Percentiles rank a stretch among this genome's conserved stretches.
Evolutionary conservation across 2,888 invertebrate species (phyloP).

Genomic region (Latrodectus elegans): DNA sequence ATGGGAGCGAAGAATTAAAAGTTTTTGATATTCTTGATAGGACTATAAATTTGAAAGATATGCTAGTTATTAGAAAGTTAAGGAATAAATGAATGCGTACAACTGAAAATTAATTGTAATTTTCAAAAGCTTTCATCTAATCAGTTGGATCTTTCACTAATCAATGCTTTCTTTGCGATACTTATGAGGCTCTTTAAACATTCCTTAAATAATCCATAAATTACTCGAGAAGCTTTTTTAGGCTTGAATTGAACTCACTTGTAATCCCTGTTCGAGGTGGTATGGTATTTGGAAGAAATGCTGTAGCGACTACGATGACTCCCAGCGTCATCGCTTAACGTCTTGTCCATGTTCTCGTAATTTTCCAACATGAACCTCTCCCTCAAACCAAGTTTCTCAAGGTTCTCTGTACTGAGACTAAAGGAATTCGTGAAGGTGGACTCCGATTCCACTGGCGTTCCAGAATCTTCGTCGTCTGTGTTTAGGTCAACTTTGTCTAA

Average conservation of each 20-base stretch:
- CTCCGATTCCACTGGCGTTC: conserved; percentile 86
- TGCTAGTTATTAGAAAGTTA: too few relatives aligned
- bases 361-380: conserved; percentile 76
- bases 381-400: conserved; percentile 75
- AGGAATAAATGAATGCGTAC: too few relatives aligned
- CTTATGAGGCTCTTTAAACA: too few relatives aligned
- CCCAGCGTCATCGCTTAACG: conserved; percentile 70
- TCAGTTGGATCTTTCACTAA: too few relatives aligned
- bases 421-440: conserved; percentile 76
- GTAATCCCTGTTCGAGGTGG: conserved; percentile 23
- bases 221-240: too few relatives aligned
- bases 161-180: too few relatives aligned
- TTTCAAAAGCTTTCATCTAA: too few relatives aligned
- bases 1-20: too few relatives aligned
- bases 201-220: too few relatives aligned
- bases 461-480: conserved; percentile 80
- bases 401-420: conserved; percentile 75
- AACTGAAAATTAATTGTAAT: too few relatives aligned
- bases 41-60: too few relatives aligned
- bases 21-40: too few relatives aligned
- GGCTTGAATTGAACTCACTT: conserved; percentile 23
- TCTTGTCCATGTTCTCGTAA: conserved; percentile 81
- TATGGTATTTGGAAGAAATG: conserved; percentile 72
- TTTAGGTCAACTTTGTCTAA: conserved; percentile 68
- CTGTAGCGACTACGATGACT: conserved; percentile 70